Percentiles rank a stretch among this genome's conserved stretches.
Conservation (phyloP, 2,888 invertebrate genomes). For the Cancer borealis region DNA sequence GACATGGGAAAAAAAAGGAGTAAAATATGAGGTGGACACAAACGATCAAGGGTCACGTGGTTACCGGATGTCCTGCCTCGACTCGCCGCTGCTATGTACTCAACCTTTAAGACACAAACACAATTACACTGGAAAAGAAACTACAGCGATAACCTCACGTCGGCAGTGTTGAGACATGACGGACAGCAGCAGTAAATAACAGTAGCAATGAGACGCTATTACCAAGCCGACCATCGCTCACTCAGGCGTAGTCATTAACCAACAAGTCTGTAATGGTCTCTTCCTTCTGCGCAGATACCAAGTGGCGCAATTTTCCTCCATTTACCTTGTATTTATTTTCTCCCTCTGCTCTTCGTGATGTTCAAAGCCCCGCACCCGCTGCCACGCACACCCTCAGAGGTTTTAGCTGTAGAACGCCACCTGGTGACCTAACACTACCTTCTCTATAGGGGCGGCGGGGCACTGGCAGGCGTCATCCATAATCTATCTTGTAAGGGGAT, state of each 20-base stretch:
- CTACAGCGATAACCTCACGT: neutral
- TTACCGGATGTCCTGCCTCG: neutral
- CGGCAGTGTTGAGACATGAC: neutral
- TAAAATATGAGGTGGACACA: neutral
- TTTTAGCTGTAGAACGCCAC: too few relatives aligned
- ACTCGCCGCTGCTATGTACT: too few relatives aligned
- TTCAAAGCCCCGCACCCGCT: neutral
- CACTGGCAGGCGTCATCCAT: neutral
- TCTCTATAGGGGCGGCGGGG: neutral
- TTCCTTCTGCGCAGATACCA: neutral
- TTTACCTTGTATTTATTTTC: slow-evolving; percentile 9
- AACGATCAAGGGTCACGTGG: neutral
- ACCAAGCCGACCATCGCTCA: neutral
- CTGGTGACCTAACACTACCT: too few relatives aligned
- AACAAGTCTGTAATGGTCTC: neutral
- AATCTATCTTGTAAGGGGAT: neutral
- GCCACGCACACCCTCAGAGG: neutral
- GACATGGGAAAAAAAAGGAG: neutral
- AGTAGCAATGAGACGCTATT: neutral
- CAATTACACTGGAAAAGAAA: too few relatives aligned
- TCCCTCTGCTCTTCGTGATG: neutral
- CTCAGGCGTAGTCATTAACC: neutral
- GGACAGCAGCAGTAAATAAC: slow-evolving; percentile 22
- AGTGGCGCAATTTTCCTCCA: neutral
- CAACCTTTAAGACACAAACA: too few relatives aligned